Evolutionary conservation across 2,888 invertebrate species (phyloP).

Genomic region (Oligia fasciuncula): DNA sequence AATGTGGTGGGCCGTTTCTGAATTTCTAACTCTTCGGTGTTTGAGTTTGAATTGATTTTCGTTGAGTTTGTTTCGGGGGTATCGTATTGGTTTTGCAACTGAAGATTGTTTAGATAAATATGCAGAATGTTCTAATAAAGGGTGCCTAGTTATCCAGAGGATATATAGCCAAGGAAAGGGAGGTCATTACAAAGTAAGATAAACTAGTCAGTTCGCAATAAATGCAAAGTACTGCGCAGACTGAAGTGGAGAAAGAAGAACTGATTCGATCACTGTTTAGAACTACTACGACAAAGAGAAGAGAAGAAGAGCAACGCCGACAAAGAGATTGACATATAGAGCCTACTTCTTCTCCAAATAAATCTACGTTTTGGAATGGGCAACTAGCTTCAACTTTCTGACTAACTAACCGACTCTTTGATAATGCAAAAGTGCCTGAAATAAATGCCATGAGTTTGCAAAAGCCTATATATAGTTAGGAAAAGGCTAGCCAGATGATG

Average conservation of each 20-base stretch:
- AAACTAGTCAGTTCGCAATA: neutral
- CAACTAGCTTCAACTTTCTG: neutral
- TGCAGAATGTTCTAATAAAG: neutral
- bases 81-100: neutral
- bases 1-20: slow-evolving; percentile 18
- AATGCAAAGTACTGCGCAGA: neutral
- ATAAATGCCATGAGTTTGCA: neutral
- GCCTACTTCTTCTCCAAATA: neutral
- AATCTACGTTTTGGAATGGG: neutral
- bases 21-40: slow-evolving; percentile 24
- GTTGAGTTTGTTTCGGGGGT: neutral
- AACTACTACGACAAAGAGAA: neutral
- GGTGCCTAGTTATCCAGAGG: neutral
- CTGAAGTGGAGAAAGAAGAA: neutral
- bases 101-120: neutral
- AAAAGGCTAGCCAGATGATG: neutral
- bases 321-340: neutral
- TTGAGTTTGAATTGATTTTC: slow-evolving; percentile 33
- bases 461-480: neutral
- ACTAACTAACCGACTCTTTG: too few relatives aligned
- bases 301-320: neutral
- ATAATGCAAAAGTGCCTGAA: neutral
- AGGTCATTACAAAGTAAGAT: neutral
- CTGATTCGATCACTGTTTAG: neutral
- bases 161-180: neutral